Conservation (phyloP, 2,888 invertebrate species). For the Sarcophaga carnaria region DNA sequence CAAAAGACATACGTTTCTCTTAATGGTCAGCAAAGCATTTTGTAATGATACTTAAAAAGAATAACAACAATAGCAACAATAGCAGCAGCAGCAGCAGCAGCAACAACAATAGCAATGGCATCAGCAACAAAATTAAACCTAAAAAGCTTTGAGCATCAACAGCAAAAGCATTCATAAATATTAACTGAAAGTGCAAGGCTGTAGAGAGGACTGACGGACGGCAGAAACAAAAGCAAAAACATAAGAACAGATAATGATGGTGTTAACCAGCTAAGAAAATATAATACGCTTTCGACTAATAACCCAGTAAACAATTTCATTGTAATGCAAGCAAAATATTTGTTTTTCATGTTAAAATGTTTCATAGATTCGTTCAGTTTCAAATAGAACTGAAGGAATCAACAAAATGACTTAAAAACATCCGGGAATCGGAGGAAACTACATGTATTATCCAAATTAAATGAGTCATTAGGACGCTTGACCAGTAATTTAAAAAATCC, state of each 20-base stretch:
- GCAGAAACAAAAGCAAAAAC: not conserved
- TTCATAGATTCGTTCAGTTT: no score
- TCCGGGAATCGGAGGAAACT: no score
- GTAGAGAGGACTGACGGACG: not conserved
- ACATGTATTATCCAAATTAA: no score
- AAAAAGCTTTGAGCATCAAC: slow-evolving; percentile 38
- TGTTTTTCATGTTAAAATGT: no score
- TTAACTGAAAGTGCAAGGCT: no score
- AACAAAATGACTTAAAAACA: no score
- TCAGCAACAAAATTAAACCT: slow-evolving; percentile 51
- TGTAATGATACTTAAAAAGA: slow-evolving; percentile 67
- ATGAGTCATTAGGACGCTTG: no score
- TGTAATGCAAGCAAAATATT: no score
- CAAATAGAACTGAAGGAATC: no score
- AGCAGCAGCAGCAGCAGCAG: not conserved
- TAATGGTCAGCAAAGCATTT: slow-evolving; percentile 70
- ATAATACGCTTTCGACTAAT: slow-evolving; percentile 41
- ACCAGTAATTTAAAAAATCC: no score
- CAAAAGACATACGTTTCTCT: slow-evolving; percentile 54
- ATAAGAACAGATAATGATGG: slow-evolving; percentile 59
- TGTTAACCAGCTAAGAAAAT: slow-evolving; percentile 54
- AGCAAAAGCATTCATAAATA: not conserved
- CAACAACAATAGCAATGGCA: not conserved
- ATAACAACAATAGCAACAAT: slow-evolving; percentile 48
- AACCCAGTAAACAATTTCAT: not conserved